Evolutionary conservation across 2,113 vertebrate species (phyloP).

Genomic region (Narcine bancroftii): DNA sequence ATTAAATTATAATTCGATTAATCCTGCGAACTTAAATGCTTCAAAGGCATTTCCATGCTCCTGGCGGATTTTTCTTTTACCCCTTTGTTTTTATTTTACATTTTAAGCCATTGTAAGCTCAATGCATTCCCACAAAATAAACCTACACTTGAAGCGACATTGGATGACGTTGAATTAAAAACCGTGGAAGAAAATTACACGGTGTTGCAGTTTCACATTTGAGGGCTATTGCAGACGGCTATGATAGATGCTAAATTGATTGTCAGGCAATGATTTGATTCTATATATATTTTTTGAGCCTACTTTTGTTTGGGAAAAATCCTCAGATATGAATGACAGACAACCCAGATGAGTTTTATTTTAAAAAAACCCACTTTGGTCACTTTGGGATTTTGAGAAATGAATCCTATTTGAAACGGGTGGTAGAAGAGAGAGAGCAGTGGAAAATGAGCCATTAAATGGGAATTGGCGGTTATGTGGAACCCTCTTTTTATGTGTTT

Average conservation of each 20-base stretch:
- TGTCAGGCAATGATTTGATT: conserved; percentile 5
- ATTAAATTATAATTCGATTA: conserved; percentile 84
- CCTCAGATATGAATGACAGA: neutral
- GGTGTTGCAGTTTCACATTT: neutral
- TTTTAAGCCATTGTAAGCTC: neutral
- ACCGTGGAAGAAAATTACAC: neutral
- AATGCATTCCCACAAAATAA: neutral
- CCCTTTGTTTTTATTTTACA: neutral
- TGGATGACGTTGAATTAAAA: neutral
- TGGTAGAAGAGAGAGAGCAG: too few relatives aligned
- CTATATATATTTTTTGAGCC: neutral
- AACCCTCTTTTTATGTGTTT: neutral
- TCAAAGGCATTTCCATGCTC: conserved; percentile 67
- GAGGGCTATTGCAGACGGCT: neutral
- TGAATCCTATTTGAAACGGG: neutral
- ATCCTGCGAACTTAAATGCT: conserved; percentile 71
- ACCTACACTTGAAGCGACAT: neutral
- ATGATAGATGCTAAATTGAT: neutral
- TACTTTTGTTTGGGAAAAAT: neutral
- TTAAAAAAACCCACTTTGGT: neutral
- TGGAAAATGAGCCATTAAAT: neutral
- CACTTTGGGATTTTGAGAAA: neutral
- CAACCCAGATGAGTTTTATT: neutral
- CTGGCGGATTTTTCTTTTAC: conserved; percentile 50
- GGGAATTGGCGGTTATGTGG: neutral